These are phyloP conservation scores for Tortricodes alternella DNA, from an alignment of 2,888 invertebrate species.

Conservation along the genomic window DNA sequence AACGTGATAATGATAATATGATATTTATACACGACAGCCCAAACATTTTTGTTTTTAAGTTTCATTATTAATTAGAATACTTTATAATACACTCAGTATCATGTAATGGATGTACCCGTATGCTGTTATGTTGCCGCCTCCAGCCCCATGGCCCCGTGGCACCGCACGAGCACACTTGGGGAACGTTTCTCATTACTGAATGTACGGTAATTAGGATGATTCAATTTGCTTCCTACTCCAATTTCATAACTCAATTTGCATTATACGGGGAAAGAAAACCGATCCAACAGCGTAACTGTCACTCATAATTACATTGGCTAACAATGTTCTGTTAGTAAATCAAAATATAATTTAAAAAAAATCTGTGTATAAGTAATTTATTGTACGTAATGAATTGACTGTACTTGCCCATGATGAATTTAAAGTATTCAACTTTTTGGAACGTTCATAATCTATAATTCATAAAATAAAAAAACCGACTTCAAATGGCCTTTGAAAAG, in stretches of 20 bases:
- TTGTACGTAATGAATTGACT: too few relatives aligned
- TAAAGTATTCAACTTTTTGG: too few relatives aligned
- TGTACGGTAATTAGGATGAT: conserved; percentile 27
- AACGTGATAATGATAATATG: too few relatives aligned
- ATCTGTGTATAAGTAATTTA: too few relatives aligned
- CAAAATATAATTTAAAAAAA: not conserved
- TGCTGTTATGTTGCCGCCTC: not conserved
- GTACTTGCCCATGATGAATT: too few relatives aligned
- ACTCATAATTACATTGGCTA: conserved; percentile 3
- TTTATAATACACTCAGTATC: too few relatives aligned
- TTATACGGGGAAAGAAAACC: conserved; percentile 18
- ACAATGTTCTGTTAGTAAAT: not conserved
- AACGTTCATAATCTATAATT: too few relatives aligned
- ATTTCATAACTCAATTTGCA: conserved; percentile 25
- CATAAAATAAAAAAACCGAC: too few relatives aligned
- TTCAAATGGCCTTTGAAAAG: too few relatives aligned
- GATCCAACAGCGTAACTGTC: conserved; percentile 16
- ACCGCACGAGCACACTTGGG: not conserved
- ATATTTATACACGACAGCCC: too few relatives aligned
- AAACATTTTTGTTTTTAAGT: too few relatives aligned
- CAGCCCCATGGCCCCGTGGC: not conserved
- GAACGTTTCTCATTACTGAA: conserved; percentile 14
- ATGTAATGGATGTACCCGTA: not conserved
- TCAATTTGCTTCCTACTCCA: conserved; percentile 20
- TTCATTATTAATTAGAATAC: too few relatives aligned